Base-by-base conservation (phyloP, 2,888 invertebrate species). In the Scaptomyza flava region DNA sequence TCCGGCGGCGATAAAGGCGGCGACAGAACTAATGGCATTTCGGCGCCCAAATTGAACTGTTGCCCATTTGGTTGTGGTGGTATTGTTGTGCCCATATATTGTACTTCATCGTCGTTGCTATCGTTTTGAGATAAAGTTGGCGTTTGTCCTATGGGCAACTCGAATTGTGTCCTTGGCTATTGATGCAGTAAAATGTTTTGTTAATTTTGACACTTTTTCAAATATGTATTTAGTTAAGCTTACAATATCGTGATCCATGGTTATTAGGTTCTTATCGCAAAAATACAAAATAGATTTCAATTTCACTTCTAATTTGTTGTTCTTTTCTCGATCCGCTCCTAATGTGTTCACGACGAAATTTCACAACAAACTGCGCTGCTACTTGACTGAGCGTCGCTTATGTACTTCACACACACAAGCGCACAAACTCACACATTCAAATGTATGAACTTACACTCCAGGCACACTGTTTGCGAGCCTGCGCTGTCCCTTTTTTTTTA, bases 1-100 rank as follows among this genome's bases (percentile, higher is more conserved):
- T 7, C 30, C 43, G n/a, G 38, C 1, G 80, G 72, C 0, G 80
- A 78, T 31, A 63, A 62, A 1, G 84, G 80, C 1, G 80, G 80
- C 2, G 84, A 36, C 1, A 60, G 11, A 6, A 6, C 6, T 3
- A 45, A 12, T 0, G 75, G 57, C 27, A 47, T 23, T 12, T 33
- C 11, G 20, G 14, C 2, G 4, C 8, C 31, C 1, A 27, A 12
- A 42, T 38, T 41, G 3, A 46, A 17, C 8, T 9, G 11, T n/a
- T 14, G 17, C 1, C 31, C 8, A 8, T 0, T 7, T 0, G 12
- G 14, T 1, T 12, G 17, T 12, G 31, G 33, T 12, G 23, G 14
- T 3, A 6, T 1, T 7, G 31, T 41, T 36, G 17, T 47, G 8
- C 51, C 51, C 23, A 69, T 6, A 17, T 23, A 48, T n/a, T 45